Base-by-base conservation (phyloP, 2,888 invertebrate genomes). In the Penaeus monodon region DNA sequence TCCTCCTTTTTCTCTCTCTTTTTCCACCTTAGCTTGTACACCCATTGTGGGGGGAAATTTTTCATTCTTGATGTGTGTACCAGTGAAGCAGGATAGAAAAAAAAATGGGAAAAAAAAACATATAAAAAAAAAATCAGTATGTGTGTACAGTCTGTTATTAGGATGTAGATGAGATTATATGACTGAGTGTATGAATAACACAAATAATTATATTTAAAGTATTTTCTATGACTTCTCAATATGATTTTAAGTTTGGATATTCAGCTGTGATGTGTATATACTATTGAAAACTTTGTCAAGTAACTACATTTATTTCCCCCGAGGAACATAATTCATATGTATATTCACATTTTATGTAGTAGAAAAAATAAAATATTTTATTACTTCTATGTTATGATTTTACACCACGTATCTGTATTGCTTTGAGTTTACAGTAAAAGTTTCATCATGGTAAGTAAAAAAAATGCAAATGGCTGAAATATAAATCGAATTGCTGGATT, bases 221-320 rank as follows among this genome's bases (percentile, higher is more conserved):
- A 77, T 57, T 77, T 77, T 77, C 44, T 76, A 33, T 27, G 49
- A 77, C 27, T 77, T 77, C 44, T 49, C 29, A 63, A 77, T 17
- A 77, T 63, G 63, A 33, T 57, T 64, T 76, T 64, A 64, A 57
- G 57, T 65, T 73, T 70, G 64, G 79, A 73, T 65, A 65, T 73
- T 64, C 44, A 87, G 83, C 86, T 87, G 86, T 87, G 86, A 87
- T 87, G 85, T 83, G 82, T 87, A 83, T 63, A 87, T 83, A 87
- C 24, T 70, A 79, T 27, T 79, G 63, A 63, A 70, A 73, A 38
- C 68, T 70, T 49, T 49, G 77, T 38, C 57, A 49, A 77, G 57
- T 77, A 44, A 49, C 49, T 77, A 77, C 44, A 27, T 77, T 77
- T 77, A 38, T 77, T 77, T 77, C 29, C 70, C n/a, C 29, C 17